A percentile compares a stretch with the other conserved stretches of the same genome.
These are phyloP conservation scores for Buphagus erythrorhynchus DNA, from an alignment of 2,797 vertebrate species.

Conservation along the genomic window DNA sequence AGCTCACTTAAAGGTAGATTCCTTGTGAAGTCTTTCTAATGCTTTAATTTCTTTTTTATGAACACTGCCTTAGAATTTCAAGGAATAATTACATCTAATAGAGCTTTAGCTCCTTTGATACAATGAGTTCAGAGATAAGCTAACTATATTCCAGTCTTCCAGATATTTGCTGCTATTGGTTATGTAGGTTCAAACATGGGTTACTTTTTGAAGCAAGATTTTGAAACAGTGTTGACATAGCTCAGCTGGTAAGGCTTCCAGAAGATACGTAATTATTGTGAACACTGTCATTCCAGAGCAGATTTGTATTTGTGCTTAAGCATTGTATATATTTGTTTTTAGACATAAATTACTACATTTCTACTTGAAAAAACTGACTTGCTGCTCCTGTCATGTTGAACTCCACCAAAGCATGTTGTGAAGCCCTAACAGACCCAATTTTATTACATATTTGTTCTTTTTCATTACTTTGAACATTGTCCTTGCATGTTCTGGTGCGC, in stretches of 20 bases:
- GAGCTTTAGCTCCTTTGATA: background rate
- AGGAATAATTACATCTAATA: background rate
- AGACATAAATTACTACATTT: background rate
- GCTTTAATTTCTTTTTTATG: background rate
- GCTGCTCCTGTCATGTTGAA: background rate
- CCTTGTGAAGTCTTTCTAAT: background rate
- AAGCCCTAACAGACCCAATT: background rate
- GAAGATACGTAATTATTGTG: background rate
- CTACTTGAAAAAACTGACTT: constrained; percentile 11
- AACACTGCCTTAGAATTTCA: background rate
- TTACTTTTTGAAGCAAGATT: background rate
- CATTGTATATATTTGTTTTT: background rate
- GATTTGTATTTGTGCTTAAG: background rate
- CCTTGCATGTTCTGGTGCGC: background rate
- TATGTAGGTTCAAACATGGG: background rate
- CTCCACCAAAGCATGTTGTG: background rate
- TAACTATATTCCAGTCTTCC: background rate
- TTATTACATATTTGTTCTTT: background rate
- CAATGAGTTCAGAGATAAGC: background rate
- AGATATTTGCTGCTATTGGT: background rate
- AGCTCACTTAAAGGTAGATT: background rate
- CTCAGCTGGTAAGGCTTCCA: background rate
- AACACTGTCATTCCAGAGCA: background rate
- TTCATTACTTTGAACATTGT: background rate
- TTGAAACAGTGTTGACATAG: background rate